Base-by-base conservation (phyloP, 2,888 invertebrate genomes). In the Dasypogon diadema region DNA sequence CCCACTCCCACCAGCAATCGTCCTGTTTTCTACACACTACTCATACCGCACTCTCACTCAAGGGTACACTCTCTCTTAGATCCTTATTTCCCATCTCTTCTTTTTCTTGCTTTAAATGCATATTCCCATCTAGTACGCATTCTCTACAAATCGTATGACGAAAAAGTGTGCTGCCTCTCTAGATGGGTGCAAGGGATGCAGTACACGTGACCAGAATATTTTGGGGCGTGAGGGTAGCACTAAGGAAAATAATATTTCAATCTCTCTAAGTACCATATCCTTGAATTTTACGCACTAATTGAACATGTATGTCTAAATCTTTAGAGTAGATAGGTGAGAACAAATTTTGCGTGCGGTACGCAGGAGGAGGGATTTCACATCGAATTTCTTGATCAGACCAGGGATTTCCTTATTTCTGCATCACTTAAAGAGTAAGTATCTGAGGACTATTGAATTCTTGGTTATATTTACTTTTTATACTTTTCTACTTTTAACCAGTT, bases 121-220 rank as follows among this genome's bases (percentile, higher is more conserved):
- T n/a, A n/a, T 46, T 18, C 65, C 46, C 37, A n/a, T n/a, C n/a
- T n/a, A 65, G 30, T 65, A 65, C 65, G 65, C 65, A 65, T 26
- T 37, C 48, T 48, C 8, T 24, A 24, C 5, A 26, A 56, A 26
- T n/a, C 24, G 24, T 26, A 10, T 46, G 22, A 16, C 2, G 22
- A 18, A 34, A 30, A 42, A 42, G n/a, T 42, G n/a, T 12, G n/a
- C n/a, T n/a, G n/a, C n/a, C n/a, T n/a, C n/a, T n/a, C n/a, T n/a
- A n/a, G n/a, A n/a, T n/a, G n/a, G n/a, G n/a, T n/a, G n/a, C n/a
- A n/a, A n/a, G n/a, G n/a, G n/a, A n/a, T n/a, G n/a, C n/a, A n/a
- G n/a, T n/a, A n/a, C n/a, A n/a, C n/a, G n/a, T n/a, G n/a, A n/a
- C 1, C 16, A 51, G 48, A 48, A n/a, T 51, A 3, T 51, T 4